Evolutionary conservation across 2,113 vertebrate genomes (phyloP), one percentile per base, ranked within the genome.

Genomic region (Steatornis caripensis): DNA sequence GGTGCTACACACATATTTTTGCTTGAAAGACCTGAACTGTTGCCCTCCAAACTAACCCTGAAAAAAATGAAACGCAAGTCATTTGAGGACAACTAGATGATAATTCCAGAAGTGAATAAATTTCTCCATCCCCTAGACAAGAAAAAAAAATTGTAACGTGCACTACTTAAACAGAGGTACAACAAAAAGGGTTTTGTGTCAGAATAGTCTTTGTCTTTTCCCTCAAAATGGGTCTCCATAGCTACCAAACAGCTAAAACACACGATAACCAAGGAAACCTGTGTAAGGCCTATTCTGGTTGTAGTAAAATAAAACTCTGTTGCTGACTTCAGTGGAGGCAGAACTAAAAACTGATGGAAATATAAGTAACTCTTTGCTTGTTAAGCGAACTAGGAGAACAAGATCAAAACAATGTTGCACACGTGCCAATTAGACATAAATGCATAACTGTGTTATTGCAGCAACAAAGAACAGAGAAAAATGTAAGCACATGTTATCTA

Each of bases 141-240:
- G 17, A n/a, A 62, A 71, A 77, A 61, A 75, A 76, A 82, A 14
- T 7, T 13, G 26, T 29, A 48, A 37, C 7, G 3, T n/a, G 30
- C 13, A 43, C 20, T n/a, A n/a, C 6, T 64, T 76, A 21, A 88
- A 53, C n/a, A n/a, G 17, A 61, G 12, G 12, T 26, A 26, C 1
- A 65, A 45, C 45, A 34, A 29, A 24, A 75, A 37, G 10, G 15
- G 1, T 3, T 86, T 78, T 54, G 5, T 84, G 14, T 58, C 21
- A 71, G 15, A 76, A 60, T 16, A 64, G 8, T 88, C 89, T 78
- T 76, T 77, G 32, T 48, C 51, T 95, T 87, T 90, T 71, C n/a
- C 46, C 21, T 91, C 49, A 91, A 91, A 93, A 83, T 36, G 11
- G 8, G n/a, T 96, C 66, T 95, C 92, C 90, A 95, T 90, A 89